Base-by-base conservation (phyloP, 2,888 invertebrate genomes). In the Drosophila neotestacea region DNA sequence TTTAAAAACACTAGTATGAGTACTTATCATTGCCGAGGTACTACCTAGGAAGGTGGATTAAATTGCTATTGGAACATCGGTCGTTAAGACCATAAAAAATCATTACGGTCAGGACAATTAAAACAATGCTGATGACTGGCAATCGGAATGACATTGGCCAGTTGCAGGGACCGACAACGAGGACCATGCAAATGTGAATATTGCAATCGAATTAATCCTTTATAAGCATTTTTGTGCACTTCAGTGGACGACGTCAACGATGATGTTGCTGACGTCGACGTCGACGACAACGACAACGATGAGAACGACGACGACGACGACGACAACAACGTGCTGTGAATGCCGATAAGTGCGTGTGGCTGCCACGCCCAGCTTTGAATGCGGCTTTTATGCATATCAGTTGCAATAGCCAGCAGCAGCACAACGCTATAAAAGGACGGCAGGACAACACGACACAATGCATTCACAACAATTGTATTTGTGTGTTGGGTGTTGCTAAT, bases 151-250 rank as follows among this genome's bases (percentile, higher is more conserved):
- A 50, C 46, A 13, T n/a, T 61, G 65, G 39, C 38, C 65, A 63
- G 47, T 27, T 51, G 39, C 55, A 48, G 52, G 42, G 30, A 22
- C 36, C 22, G 41, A 16, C 16, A 36, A 10, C 27, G 50, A 39
- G 34, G 34, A 32, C 44, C 50, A 51, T 70, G 56, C 65, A 62
- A 77, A 69, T 69, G 46, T 56, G 79, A 79, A 82, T 78, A 79
- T 77, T 83, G 89, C 81, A 85, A 87, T 89, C 81, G 85, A 89
- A 89, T 89, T 89, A 87, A 87, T 89, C 83, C 85, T 76, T 89
- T 87, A 81, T 87, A 89, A 79, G 88, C 87, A 88, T 87, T 88
- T 88, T 76, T 80, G 77, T 78, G 73, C 88, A 81, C 80, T 84
- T 76, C 75, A 81, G 44, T 71, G 72, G 70, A 47, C 76, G 71